Evolutionary conservation across 2,797 vertebrate genomes (phyloP).

Genomic region (Rhinella marina): DNA sequence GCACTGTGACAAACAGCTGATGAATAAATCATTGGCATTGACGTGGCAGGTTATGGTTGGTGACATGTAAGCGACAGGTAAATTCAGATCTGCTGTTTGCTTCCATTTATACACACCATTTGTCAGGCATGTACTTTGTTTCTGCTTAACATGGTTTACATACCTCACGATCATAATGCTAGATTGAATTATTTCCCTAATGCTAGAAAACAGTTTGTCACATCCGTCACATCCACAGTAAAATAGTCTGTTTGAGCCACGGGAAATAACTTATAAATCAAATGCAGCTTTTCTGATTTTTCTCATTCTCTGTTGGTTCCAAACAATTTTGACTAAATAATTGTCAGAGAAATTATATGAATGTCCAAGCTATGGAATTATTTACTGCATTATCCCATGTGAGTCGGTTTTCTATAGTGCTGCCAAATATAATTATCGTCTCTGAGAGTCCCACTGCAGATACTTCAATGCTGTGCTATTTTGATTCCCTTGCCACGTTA

Average conservation of each 20-base stretch:
- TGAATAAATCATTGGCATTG: too few species aligned
- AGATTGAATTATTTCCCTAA: background rate
- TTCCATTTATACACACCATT: background rate
- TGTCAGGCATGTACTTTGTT: background rate
- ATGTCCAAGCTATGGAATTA: slow-evolving; percentile 44
- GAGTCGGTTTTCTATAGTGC: slow-evolving; percentile 38
- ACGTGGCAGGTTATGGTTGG: too few species aligned
- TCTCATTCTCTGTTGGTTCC: slow-evolving; percentile 34
- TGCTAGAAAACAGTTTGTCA: background rate
- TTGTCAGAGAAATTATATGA: slow-evolving; percentile 30
- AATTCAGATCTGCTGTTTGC: background rate
- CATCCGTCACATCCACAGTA: background rate
- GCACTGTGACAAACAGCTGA: background rate
- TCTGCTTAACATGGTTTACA: background rate
- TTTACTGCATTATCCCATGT: slow-evolving; percentile 41
- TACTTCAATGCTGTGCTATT: slow-evolving; percentile 56
- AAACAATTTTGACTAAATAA: slow-evolving; percentile 27
- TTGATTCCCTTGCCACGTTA: slow-evolving; percentile 53
- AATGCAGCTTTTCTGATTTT: slow-evolving; percentile 18
- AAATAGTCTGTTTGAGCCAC: background rate
- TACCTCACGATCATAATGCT: background rate
- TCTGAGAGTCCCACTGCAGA: slow-evolving; percentile 37
- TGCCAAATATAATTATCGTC: slow-evolving; percentile 58
- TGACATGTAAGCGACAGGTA: background rate
- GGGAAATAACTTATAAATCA: slow-evolving; percentile 8